phyloP scores from a whole-genome alignment of 92 coral and sea anemone genomes.

The Isaurus tuberculatus region DNA sequence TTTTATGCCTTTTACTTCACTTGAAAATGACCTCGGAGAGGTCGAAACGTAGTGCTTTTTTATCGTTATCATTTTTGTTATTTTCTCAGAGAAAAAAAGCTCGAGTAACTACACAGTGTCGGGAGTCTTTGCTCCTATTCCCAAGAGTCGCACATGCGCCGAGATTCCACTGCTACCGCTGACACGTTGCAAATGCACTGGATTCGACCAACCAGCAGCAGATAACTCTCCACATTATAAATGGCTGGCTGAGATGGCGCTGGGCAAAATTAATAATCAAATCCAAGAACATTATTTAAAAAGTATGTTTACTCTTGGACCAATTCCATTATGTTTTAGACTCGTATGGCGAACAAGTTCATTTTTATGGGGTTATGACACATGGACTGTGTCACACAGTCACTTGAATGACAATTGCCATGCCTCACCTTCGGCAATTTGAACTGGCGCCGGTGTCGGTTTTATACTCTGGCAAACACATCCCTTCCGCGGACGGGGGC shows the following conservation, averaged over 20 bases:
- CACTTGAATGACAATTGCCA: no score
- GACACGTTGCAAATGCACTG: slow-evolving; percentile 60
- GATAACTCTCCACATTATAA: slow-evolving; percentile 34
- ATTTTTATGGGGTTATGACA: no score
- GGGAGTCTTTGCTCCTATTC: slow-evolving; percentile 57
- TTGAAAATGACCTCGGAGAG: no score
- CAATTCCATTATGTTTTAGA: no score
- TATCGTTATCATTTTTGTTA: not conserved
- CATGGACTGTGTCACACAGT: no score
- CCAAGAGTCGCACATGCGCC: slow-evolving; percentile 60
- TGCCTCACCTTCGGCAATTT: no score
- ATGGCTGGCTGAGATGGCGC: slow-evolving; percentile 61
- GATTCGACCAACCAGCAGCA: slow-evolving; percentile 56
- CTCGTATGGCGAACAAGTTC: no score
- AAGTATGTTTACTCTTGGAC: slow-evolving; percentile 11
- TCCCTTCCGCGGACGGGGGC: no score
- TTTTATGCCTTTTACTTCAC: no score
- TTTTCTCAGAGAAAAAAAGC: slow-evolving; percentile 17
- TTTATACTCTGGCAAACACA: no score
- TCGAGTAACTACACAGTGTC: slow-evolving; percentile 48
- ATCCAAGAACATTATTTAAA: slow-evolving; percentile 50
- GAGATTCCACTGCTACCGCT: slow-evolving; percentile 56
- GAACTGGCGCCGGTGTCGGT: no score
- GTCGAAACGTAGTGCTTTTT: no score
- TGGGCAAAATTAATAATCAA: slow-evolving; percentile 51